phyloP scores from a whole-genome alignment of 2,797 vertebrate species.

The Atherinosoma microstoma region DNA sequence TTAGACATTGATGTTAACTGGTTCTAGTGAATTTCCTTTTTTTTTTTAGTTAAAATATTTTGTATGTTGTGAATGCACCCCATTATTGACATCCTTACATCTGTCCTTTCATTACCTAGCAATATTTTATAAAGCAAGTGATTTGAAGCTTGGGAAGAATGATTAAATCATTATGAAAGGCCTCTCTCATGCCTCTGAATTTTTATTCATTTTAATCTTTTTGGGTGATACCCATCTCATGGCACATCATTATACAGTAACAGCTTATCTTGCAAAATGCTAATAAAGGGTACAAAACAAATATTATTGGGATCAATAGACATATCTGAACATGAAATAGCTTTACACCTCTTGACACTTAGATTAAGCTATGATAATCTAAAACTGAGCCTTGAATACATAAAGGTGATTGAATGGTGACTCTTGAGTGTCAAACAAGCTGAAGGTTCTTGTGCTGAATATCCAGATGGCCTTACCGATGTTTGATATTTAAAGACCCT shows the following conservation, averaged over 20 bases:
- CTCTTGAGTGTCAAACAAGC: no score
- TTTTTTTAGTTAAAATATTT: conserved; percentile 58
- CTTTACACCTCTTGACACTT: neutral
- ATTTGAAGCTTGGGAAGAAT: conserved; percentile 71
- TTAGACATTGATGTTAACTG: conserved; percentile 61
- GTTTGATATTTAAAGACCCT: neutral
- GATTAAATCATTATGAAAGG: conserved; percentile 73
- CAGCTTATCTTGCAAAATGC: neutral
- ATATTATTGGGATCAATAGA: neutral
- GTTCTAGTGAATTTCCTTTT: conserved; percentile 23
- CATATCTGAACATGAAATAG: neutral
- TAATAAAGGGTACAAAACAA: neutral
- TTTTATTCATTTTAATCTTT: conserved; percentile 22
- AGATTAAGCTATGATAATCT: neutral
- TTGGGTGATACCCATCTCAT: neutral
- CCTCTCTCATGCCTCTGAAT: conserved; percentile 40
- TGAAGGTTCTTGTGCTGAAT: no score
- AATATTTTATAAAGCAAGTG: conserved; percentile 44
- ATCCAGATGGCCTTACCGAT: no score
- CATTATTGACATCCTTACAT: conserved; percentile 50
- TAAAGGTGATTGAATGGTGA: neutral
- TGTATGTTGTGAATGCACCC: conserved; percentile 71
- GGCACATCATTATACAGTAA: neutral
- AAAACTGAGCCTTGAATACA: no score
- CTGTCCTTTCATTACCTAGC: conserved; percentile 50